Percentiles rank a stretch among this genome's conserved stretches.
phyloP scores from a whole-genome alignment of 2,797 vertebrate species.

The Manis pentadactyla region DNA sequence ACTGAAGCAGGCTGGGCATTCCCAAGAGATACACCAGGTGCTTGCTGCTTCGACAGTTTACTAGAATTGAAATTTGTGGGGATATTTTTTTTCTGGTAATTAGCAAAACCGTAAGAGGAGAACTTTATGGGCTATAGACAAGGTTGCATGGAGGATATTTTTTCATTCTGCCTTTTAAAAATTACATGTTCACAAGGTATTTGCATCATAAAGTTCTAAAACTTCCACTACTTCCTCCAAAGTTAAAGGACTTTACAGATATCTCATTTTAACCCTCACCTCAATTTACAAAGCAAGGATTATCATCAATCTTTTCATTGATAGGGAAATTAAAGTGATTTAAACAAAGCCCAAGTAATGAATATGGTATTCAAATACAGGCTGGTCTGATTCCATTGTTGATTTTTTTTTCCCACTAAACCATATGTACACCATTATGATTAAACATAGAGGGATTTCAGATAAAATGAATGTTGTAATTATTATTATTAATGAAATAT shows the following conservation, averaged over 20 bases:
- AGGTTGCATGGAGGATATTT: neutral
- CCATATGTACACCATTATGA: neutral
- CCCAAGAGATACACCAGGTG: conserved; percentile 63
- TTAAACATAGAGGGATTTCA: conserved; percentile 43
- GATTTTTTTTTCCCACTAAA: neutral
- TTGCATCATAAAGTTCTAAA: conserved; percentile 6
- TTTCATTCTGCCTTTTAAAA: conserved; percentile 40
- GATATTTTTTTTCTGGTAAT: conserved; percentile 20
- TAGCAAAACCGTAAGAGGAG: conserved; percentile 20
- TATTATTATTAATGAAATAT: conserved; percentile 51
- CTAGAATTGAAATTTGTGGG: conserved; percentile 52
- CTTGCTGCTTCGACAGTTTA: conserved; percentile 64
- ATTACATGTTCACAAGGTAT: neutral
- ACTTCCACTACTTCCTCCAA: neutral
- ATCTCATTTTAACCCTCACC: conserved; percentile 17
- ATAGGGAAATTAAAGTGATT: conserved; percentile 32
- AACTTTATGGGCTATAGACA: conserved; percentile 35
- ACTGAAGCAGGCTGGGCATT: conserved; percentile 13
- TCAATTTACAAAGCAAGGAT: neutral
- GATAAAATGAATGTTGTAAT: conserved; percentile 31
- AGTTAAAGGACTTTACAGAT: neutral
- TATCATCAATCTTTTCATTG: neutral
- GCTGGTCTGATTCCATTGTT: neutral
- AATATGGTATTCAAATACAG: conserved; percentile 29
- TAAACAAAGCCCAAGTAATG: neutral